Evolutionary conservation across 2,888 invertebrate species (phyloP).

Genomic region (Helleia helle): DNA sequence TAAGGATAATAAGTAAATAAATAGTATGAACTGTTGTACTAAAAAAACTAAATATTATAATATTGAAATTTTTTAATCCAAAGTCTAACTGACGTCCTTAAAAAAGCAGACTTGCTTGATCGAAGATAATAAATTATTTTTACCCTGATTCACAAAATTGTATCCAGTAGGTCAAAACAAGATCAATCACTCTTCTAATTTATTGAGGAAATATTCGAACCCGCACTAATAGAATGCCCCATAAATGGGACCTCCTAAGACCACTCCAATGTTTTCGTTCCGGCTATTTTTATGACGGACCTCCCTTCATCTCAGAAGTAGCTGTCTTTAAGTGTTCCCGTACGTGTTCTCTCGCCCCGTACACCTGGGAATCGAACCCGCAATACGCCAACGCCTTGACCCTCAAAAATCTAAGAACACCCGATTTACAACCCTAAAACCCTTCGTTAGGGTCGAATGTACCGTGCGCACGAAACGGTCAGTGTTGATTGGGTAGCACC

Average conservation of each 20-base stretch:
- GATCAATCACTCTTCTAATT: neutral
- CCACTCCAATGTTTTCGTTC: constrained; percentile 36
- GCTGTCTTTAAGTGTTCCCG: constrained; percentile 64
- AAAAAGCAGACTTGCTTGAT: too few relatives aligned
- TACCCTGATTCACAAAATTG: too few relatives aligned
- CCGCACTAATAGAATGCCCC: constrained; percentile 9
- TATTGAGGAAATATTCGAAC: neutral
- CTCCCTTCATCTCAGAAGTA: constrained; percentile 68
- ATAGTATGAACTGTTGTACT: too few relatives aligned
- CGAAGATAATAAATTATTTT: too few relatives aligned
- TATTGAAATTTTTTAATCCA: too few relatives aligned
- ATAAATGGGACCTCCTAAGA: constrained; percentile 20
- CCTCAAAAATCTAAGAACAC: constrained; percentile 29
- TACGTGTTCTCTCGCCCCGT: constrained; percentile 61
- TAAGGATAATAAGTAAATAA: too few relatives aligned
- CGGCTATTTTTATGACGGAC: constrained; percentile 70
- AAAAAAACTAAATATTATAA: too few relatives aligned
- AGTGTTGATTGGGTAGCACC: constrained; percentile 52
- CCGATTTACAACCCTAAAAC: constrained; percentile 28
- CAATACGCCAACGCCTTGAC: constrained; percentile 64
- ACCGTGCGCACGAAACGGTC: constrained; percentile 33
- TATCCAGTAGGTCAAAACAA: too few relatives aligned
- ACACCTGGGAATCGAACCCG: constrained; percentile 73
- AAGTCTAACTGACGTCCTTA: too few relatives aligned
- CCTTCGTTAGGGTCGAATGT: constrained; percentile 25